Evolutionary conservation across 1,140 invertebrate genomes (phyloP), one percentile per base, ranked within the genome.

Genomic region (Drosophila varians): DNA sequence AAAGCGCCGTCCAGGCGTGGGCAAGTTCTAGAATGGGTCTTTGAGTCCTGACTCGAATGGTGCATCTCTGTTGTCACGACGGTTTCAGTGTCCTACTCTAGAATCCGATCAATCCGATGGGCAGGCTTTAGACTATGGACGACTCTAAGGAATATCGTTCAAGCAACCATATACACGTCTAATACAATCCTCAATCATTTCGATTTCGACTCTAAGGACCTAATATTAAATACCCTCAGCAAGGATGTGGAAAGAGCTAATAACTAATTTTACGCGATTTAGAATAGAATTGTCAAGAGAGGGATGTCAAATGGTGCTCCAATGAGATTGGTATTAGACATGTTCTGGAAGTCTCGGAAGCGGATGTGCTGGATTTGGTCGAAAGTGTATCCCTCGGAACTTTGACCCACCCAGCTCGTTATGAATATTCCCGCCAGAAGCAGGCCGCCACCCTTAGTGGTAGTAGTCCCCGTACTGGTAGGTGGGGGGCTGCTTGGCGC

Each of bases 401-500:
- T 38, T 38, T 16, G 31, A 49, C 61, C 43, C 57, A 25, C 11
- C 57, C 23, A 64, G 14, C 45, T 34, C 19, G 36, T 25, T 19
- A 49, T 6, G 16, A 18, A 12, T 40, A 43, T 36, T 26, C 18
- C 11, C 28, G 12, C 21, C 6, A 2, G 36, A 12, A 38, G 14
- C 4, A 5, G 36, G 14, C 4, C 28, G 6, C 12, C 11, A 11
- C 12, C 9, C 52, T 62, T 48, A 75, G 14, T 77, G 69, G 65
- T 76, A 90, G 48, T 77, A 74, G 42, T 86, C 89, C 26, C 89
- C 89, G 43, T 84, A 90, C 48, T 90, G 84, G 53, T 90, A 90
- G 2, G 89, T 87, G 43, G 89, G 80, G 25, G 84, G 64, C 47
- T 87, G 71, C 48, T 88, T 88, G 1, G 56, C 49, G 2, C 26